Percentiles rank a stretch among this genome's conserved stretches.
These are phyloP conservation scores for Diachasma alloeum DNA, from an alignment of 1,140 invertebrate species.

Conservation along the genomic window DNA sequence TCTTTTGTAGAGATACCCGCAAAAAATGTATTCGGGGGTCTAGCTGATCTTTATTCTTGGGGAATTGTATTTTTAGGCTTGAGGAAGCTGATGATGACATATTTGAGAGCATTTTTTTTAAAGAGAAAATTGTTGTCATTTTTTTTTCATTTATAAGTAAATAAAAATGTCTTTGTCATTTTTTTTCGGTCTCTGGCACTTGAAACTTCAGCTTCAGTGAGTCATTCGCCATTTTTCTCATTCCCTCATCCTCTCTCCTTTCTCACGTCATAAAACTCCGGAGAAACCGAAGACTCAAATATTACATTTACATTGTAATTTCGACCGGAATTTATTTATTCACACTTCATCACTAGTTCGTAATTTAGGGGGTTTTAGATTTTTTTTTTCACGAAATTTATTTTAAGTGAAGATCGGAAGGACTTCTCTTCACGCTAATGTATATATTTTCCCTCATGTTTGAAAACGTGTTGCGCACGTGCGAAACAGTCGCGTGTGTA, in stretches of 20 bases:
- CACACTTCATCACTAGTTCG: neutral
- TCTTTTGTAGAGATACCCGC: neutral
- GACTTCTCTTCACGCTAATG: slow-evolving; percentile 11
- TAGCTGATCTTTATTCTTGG: slow-evolving; percentile 13
- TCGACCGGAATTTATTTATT: neutral
- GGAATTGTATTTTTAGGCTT: neutral
- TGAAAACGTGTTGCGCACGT: slow-evolving; percentile 52
- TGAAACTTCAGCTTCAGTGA: neutral
- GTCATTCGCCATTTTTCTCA: neutral
- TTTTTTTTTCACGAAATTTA: neutral
- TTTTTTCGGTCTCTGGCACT: neutral
- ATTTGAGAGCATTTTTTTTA: no score
- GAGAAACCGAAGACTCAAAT: neutral
- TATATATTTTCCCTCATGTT: neutral
- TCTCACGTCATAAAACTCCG: neutral
- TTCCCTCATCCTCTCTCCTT: neutral
- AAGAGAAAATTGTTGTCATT: no score
- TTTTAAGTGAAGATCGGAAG: slow-evolving; percentile 11
- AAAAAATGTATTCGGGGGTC: slow-evolving; percentile 10
- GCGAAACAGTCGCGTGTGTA: slow-evolving; percentile 46
- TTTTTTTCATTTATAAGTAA: no score
- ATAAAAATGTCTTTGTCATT: neutral
- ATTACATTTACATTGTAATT: neutral
- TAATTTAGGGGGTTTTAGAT: neutral
- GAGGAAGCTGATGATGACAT: no score